Evolutionary conservation across 2,888 invertebrate species (phyloP).

Genomic region (Drosophila paranaensis): DNA sequence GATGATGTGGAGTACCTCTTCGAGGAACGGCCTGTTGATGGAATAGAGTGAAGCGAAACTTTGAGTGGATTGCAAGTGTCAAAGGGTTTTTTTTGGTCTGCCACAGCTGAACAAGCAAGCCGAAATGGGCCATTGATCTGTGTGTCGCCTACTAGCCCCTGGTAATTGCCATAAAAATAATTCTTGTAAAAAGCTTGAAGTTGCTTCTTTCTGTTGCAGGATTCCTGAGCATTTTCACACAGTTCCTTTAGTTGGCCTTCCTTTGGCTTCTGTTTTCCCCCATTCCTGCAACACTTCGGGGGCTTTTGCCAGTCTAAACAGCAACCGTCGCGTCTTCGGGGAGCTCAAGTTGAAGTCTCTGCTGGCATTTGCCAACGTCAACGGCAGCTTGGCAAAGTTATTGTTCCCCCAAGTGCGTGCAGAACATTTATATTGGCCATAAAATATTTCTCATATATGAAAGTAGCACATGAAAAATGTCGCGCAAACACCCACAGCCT

Average conservation of each 20-base stretch:
- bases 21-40: conserved; percentile 47
- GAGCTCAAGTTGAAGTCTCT: conserved; percentile 41
- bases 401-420: conserved; percentile 73
- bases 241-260: conserved; percentile 20
- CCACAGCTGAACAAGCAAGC: conserved; percentile 35
- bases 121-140: conserved; percentile 48
- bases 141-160: conserved; percentile 19
- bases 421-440: conserved; percentile 75
- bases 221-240: conserved; percentile 23
- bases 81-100: conserved; percentile 65
- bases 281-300: conserved; percentile 47
- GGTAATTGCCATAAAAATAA: conserved; percentile 38
- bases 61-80: conserved; percentile 52
- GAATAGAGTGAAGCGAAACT: conserved; percentile 6
- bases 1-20: conserved; percentile 34
- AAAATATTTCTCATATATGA: conserved; percentile 64
- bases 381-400: conserved; percentile 67
- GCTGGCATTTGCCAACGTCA: conserved; percentile 68
- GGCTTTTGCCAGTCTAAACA: conserved; percentile 47
- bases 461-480: conserved; percentile 54
- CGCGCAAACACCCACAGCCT: conserved; percentile 8
- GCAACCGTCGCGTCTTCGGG: conserved; percentile 42
- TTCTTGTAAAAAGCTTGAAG: background rate
- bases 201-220: conserved; percentile 1
- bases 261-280: conserved; percentile 45